These are phyloP conservation scores for Cetoscarus ocellatus DNA, from an alignment of 2,797 vertebrate species.

Conservation along the genomic window DNA sequence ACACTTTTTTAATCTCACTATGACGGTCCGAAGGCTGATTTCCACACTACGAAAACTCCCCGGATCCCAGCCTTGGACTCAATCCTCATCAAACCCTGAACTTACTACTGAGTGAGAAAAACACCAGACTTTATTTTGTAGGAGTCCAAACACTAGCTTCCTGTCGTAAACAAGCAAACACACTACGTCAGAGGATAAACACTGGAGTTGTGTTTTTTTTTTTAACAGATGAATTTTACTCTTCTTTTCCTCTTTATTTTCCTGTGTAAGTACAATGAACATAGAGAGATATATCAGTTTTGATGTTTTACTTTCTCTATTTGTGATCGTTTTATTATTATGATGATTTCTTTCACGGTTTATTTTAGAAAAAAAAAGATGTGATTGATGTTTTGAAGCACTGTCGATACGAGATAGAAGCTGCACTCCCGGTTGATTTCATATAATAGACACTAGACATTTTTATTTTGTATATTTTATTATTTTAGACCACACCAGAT, in stretches of 20 bases:
- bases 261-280: slow-evolving; percentile 76
- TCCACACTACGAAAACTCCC: slow-evolving; percentile 43
- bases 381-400: slow-evolving; percentile 68
- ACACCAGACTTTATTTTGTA: slow-evolving; percentile 61
- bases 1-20: slow-evolving; percentile 37
- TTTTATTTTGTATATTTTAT: slow-evolving; percentile 11
- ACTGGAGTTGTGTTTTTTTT: slow-evolving; percentile 83
- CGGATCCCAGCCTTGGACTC: too few relatives aligned
- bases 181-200: slow-evolving; percentile 84
- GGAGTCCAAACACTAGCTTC: slow-evolving; percentile 66
- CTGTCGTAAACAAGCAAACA: slow-evolving; percentile 74
- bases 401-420: slow-evolving; percentile 72
- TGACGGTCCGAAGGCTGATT: slow-evolving; percentile 33
- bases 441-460: slow-evolving; percentile 32
- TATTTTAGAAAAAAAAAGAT: slow-evolving; percentile 65
- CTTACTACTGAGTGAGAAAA: slow-evolving; percentile 83
- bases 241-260: slow-evolving; percentile 57
- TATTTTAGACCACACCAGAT: neutral
- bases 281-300: slow-evolving; percentile 72
- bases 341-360: slow-evolving; percentile 58
- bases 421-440: slow-evolving; percentile 64
- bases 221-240: slow-evolving; percentile 56
- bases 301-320: slow-evolving; percentile 60
- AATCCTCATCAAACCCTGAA: slow-evolving; percentile 54
- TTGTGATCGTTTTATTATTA: slow-evolving; percentile 58